Base-by-base conservation (phyloP, 2,888 invertebrate genomes). In the Euplexia lucipara region DNA sequence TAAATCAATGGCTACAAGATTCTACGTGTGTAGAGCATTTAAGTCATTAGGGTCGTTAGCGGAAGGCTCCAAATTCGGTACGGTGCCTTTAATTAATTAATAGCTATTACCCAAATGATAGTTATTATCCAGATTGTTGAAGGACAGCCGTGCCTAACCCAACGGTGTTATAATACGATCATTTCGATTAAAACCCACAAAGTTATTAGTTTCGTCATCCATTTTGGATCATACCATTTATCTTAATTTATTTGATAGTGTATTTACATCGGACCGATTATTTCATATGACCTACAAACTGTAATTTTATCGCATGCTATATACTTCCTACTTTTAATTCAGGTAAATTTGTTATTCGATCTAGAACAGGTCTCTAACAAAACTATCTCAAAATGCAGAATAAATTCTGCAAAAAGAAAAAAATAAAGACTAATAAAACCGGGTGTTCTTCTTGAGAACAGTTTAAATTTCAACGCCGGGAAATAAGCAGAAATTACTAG, bases 1-100 rank as follows among this genome's bases (percentile, higher is more conserved):
- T 89, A 89, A 72, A 91, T 91, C 92, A 92, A 92, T 91, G 88
- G 68, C 77, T 88, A 92, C 91, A 90, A 85, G 83, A 76, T 79
- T 70, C 79, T 84, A 85, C 79, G 85, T 87, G 86, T 91, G 92
- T 91, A 88, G 86, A 88, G 87, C 87, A 88, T 92, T 91, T 88
- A 87, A 89, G 87, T 85, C 90, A 88, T 91, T 91, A 86, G 82
- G 85, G 82, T 87, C 89, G 91, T 93, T 91, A 92, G 88, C 81
- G 78, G 83, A 88, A 88, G 88, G 88, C 86, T 90, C 85, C 85
- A 88, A 86, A 91, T 92, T 88, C 87, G 84, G 86, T 87, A 87
- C 79, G 88, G 78, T 87, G 79, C 86, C 87, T 90, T 87, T 90
- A 90, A 93, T 93, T 92, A 93, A 92, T 94, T 92, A 91, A 91